A percentile compares a stretch with the other conserved stretches of the same genome.
Evolutionary conservation across 2,888 invertebrate genomes (phyloP).

Genomic region (Cerceris ruficornis): DNA sequence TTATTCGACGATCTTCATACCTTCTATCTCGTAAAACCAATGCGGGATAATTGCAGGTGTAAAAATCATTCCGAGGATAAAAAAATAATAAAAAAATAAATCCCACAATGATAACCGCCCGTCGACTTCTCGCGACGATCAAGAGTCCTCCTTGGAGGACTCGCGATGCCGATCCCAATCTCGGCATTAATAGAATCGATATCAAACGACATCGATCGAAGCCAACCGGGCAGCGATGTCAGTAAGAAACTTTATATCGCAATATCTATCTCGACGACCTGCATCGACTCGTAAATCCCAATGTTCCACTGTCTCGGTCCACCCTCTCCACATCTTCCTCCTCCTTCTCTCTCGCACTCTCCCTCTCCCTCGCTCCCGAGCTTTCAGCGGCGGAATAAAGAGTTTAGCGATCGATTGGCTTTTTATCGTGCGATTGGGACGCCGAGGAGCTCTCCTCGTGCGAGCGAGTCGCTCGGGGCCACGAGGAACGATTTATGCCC

Average conservation of each 20-base stretch:
- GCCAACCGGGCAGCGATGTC: slow-evolving; percentile 1
- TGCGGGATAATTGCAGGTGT: background rate
- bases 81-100: no score
- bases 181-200: slow-evolving; percentile 15
- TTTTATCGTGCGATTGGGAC: slow-evolving; percentile 59
- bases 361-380: background rate
- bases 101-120: no score
- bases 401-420: slow-evolving; percentile 64
- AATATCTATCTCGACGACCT: slow-evolving; percentile 34
- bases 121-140: background rate
- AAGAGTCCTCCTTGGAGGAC: background rate
- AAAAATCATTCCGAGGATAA: no score
- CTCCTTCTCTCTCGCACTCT: slow-evolving; percentile 3
- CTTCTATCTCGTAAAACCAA: no score
- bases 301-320: slow-evolving; percentile 5
- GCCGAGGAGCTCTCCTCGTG: slow-evolving; percentile 10
- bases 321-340: slow-evolving; percentile 1
- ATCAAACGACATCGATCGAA: slow-evolving; percentile 23
- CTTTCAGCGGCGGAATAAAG: slow-evolving; percentile 58
- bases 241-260: slow-evolving; percentile 41
- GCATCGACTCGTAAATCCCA: slow-evolving; percentile 49
- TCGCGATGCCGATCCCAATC: background rate
- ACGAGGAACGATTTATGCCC: slow-evolving; percentile 67
- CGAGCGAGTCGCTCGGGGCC: slow-evolving; percentile 16
- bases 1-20: no score